phyloP scores from a whole-genome alignment of 2,113 vertebrate genomes.

The Ascaphus truei region DNA sequence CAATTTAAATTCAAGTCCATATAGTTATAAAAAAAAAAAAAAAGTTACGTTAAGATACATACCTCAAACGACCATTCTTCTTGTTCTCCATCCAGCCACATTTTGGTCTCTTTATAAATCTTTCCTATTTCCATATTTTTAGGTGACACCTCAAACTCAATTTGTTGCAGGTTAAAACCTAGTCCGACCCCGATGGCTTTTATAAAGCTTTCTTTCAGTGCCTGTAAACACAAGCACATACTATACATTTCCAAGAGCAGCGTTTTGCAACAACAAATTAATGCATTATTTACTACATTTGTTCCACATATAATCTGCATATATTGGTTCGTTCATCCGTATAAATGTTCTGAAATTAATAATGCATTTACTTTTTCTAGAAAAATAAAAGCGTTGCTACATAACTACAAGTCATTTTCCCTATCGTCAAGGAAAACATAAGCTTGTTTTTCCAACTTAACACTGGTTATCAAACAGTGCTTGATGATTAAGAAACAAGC shows the following conservation, averaged over 20 bases:
- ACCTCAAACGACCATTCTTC: constrained; percentile 74
- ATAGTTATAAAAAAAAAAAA: too few relatives aligned
- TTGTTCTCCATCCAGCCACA: constrained; percentile 82
- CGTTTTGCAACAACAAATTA: background rate
- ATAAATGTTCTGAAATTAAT: constrained; percentile 25
- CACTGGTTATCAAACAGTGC: background rate
- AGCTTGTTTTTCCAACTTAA: background rate
- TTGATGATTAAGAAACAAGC: background rate
- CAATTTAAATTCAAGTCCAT: too few relatives aligned
- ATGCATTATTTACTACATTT: constrained; percentile 18
- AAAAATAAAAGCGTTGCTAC: background rate
- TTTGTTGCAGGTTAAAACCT: constrained; percentile 86
- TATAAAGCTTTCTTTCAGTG: constrained; percentile 94
- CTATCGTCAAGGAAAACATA: background rate
- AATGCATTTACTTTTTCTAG: constrained; percentile 3
- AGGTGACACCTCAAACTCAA: constrained; percentile 81
- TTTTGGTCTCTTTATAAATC: constrained; percentile 73
- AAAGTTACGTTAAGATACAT: too few relatives aligned
- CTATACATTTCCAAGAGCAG: background rate
- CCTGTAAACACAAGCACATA: constrained; percentile 55
- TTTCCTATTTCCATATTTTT: constrained; percentile 64
- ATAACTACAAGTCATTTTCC: background rate
- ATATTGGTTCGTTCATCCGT: constrained; percentile 14
- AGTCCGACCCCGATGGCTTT: constrained; percentile 91
- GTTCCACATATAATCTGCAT: background rate